These are phyloP conservation scores for Cecropterus lyciades DNA, from an alignment of 1,140 invertebrate species.

Conservation along the genomic window DNA sequence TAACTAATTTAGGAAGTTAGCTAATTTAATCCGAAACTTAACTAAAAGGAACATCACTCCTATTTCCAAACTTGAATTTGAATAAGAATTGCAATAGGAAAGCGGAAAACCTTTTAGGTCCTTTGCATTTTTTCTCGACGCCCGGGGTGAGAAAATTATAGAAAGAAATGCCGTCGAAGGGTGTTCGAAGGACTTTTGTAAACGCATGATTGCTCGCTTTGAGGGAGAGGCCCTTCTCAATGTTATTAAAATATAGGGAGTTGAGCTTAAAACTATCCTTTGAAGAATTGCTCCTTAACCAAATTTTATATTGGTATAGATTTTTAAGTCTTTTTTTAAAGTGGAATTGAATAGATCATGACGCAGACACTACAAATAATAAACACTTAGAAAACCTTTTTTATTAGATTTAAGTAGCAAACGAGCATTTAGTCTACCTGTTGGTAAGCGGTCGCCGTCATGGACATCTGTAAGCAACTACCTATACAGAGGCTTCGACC, in stretches of 20 bases:
- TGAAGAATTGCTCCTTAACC: constrained; percentile 18
- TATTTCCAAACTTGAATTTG: constrained; percentile 18
- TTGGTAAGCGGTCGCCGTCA: too few relatives aligned
- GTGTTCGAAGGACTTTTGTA: constrained; percentile 36
- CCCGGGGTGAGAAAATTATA: constrained; percentile 52
- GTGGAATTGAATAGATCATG: too few relatives aligned
- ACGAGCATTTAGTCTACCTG: too few relatives aligned
- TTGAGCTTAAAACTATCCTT: constrained; percentile 63
- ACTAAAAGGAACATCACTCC: background rate
- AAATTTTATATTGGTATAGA: background rate
- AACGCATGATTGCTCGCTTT: constrained; percentile 59
- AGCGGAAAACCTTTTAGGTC: constrained; percentile 44
- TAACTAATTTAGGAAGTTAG: background rate
- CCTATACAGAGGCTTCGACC: too few relatives aligned
- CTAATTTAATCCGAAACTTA: constrained; percentile 5
- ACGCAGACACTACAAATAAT: too few relatives aligned
- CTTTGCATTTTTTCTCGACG: constrained; percentile 44
- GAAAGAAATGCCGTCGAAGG: constrained; percentile 44
- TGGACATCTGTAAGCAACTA: too few relatives aligned
- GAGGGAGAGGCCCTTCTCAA: constrained; percentile 43
- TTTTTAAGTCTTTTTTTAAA: too few relatives aligned
- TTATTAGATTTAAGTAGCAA: too few relatives aligned
- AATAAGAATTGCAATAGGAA: constrained; percentile 25
- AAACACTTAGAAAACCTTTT: too few relatives aligned
- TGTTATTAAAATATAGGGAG: constrained; percentile 76